phyloP scores from a whole-genome alignment of 2,797 vertebrate species.

The Dallia pectoralis region DNA sequence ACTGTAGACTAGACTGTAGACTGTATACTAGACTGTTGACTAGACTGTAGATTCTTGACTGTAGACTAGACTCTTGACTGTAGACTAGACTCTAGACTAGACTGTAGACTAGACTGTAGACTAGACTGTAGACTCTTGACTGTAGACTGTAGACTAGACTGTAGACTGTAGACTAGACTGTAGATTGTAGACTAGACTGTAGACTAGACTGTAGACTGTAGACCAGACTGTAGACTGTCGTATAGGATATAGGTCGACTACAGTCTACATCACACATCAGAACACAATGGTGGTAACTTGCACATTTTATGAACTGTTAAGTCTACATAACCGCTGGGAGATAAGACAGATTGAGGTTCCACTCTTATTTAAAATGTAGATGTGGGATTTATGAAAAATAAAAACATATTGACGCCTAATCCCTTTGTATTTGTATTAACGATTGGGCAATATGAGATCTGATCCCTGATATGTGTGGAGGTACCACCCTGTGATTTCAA shows the following conservation, averaged over 20 bases:
- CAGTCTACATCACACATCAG: neutral
- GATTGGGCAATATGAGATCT: conserved; percentile 26
- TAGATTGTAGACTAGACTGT: too few relatives aligned
- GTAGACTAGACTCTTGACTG: too few relatives aligned
- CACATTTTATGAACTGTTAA: conserved; percentile 18
- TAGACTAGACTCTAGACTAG: too few relatives aligned
- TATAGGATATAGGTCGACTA: neutral
- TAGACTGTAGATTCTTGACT: too few relatives aligned
- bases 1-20: too few relatives aligned
- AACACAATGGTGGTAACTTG: neutral
- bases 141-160: too few relatives aligned
- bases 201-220: too few relatives aligned
- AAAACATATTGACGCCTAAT: conserved; percentile 42
- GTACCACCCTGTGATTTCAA: neutral
- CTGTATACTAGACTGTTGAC: too few relatives aligned
- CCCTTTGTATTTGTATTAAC: conserved; percentile 21
- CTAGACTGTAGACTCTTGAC: too few relatives aligned
- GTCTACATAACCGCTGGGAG: conserved; percentile 70
- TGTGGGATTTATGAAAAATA: conserved; percentile 69
- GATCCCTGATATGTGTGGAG: conserved; percentile 33
- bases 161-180: too few relatives aligned
- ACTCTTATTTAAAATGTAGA: conserved; percentile 75
- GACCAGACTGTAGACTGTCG: too few relatives aligned
- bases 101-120: too few relatives aligned
- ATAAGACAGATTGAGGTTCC: conserved; percentile 63